Base-by-base conservation (phyloP, 2,888 invertebrate genomes). In the Macrophya alboannulata region DNA sequence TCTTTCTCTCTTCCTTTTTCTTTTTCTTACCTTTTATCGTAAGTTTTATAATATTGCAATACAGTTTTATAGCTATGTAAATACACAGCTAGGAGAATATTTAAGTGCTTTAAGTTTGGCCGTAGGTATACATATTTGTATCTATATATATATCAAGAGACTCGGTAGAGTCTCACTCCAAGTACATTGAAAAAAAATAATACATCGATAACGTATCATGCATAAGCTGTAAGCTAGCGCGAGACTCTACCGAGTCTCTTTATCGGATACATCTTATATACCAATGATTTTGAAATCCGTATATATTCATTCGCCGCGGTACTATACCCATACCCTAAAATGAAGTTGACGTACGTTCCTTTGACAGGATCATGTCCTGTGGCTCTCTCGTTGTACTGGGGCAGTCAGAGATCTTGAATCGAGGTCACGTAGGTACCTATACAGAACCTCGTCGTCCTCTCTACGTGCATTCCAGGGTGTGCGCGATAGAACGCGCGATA, bases 401-500 rank as follows among this genome's bases (percentile, higher is more conserved):
- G 25, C 51, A 40, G 62, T 48, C 83, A 83, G 83, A 83, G 65
- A 85, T 87, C 85, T 65, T 85, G 85, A 85, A 86, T 79, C 85
- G 84, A 84, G 79, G 86, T 87, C 88, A 88, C 88, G 88, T 89
- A 84, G 84, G 84, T 79, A 43, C 43, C 72, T 74, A 45, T 43
- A 74, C 21, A 74, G 43, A 31, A 43, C 68, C 62, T 43, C 43
- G 25, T 59, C 62, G 43, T 81, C 62, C 81, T 81, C 59, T 81
- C 81, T 62, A 81, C 81, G 43, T 81, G 85, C 89, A 88, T 88
- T 86, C 88, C 88, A 40, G 65, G 76, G 87, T 88, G 88, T 86
- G 84, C 87, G 84, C 89, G 89, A 89, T 89, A 86, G 87, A 88
- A 86, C 82, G 85, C 86, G 86, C 71, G 87, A 89, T 88, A 88